These are phyloP conservation scores for Probosciger aterrimus DNA, from an alignment of 2,113 vertebrate species.

Conservation along the genomic window DNA sequence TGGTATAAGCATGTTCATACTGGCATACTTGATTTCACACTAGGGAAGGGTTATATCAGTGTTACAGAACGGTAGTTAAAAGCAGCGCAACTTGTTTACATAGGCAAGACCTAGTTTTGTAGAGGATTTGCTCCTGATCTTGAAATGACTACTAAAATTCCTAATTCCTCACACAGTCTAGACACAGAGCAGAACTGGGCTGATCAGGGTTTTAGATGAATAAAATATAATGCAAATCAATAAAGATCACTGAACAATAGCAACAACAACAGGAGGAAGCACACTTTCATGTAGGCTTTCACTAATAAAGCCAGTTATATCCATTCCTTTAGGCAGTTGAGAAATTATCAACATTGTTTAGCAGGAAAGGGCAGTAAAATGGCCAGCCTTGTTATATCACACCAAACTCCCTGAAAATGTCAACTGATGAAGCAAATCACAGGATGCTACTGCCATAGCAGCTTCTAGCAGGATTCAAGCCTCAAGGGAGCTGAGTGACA, in stretches of 20 bases:
- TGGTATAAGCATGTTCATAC: slow-evolving; percentile 21
- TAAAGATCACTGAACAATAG: not conserved
- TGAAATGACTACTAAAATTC: not conserved
- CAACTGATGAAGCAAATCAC: slow-evolving; percentile 3
- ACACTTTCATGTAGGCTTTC: not conserved
- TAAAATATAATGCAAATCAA: not conserved
- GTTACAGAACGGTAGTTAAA: not conserved
- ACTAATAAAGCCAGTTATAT: not conserved
- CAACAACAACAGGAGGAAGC: not conserved
- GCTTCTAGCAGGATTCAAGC: not conserved
- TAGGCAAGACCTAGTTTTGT: not conserved
- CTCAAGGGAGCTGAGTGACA: not conserved
- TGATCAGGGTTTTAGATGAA: not conserved
- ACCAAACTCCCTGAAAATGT: not conserved
- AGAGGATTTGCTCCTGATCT: slow-evolving; percentile 1
- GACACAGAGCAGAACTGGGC: not conserved
- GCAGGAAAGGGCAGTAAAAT: slow-evolving; percentile 8
- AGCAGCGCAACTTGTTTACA: not conserved
- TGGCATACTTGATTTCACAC: not conserved
- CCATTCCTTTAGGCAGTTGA: not conserved
- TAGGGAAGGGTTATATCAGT: not conserved
- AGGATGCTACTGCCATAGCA: not conserved
- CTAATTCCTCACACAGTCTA: not conserved
- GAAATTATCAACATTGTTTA: not conserved
- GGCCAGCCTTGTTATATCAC: not conserved